phyloP scores from a whole-genome alignment of 2,797 vertebrate species.

The Gadopsis marmoratus region DNA sequence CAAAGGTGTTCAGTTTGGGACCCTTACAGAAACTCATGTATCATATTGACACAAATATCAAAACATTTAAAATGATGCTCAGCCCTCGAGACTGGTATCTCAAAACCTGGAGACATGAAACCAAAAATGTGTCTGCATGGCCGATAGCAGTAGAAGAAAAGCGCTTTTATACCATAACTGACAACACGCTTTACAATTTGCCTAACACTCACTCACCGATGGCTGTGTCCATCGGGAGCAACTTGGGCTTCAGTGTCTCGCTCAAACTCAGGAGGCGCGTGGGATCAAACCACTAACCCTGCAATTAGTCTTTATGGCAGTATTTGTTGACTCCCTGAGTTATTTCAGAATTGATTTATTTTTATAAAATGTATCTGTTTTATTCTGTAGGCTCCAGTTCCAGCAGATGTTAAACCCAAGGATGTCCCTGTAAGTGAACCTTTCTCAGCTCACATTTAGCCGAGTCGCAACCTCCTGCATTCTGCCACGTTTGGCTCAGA shows the following conservation, averaged over 20 bases:
- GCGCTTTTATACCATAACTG: no score
- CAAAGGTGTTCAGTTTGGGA: not conserved
- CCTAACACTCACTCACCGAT: no score
- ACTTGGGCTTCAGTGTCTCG: no score
- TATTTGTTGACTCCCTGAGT: not conserved
- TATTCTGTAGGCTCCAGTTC: conserved; percentile 60
- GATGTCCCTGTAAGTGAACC: conserved; percentile 75
- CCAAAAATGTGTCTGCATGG: not conserved
- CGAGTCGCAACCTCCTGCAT: not conserved
- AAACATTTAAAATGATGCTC: not conserved
- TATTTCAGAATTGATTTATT: not conserved
- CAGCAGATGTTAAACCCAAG: conserved; percentile 70
- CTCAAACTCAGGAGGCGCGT: no score
- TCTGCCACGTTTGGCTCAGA: conserved; percentile 1
- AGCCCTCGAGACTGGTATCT: not conserved
- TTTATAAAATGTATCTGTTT: not conserved
- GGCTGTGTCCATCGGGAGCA: no score
- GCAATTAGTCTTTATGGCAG: not conserved
- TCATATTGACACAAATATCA: not conserved
- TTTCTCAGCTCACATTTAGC: not conserved
- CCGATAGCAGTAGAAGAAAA: not conserved
- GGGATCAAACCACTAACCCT: no score
- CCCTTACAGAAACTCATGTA: not conserved
- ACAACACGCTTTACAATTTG: no score
- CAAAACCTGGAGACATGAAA: not conserved